Conservation (phyloP, 2,113 vertebrate genomes). For the Hyperoodon ampullatus region DNA sequence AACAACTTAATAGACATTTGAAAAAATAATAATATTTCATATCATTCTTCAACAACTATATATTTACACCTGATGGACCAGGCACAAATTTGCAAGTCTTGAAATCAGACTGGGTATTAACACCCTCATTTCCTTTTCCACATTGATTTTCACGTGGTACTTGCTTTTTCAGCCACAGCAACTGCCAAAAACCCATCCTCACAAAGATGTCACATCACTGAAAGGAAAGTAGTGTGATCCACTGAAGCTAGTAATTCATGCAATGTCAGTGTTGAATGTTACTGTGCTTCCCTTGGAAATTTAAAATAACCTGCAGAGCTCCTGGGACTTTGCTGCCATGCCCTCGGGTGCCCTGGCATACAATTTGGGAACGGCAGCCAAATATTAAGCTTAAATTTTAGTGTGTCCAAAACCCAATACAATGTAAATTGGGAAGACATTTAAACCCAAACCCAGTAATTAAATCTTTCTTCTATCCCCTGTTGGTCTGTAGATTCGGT, state of each 20-base stretch:
- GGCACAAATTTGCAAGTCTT: background rate
- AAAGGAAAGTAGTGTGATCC: background rate
- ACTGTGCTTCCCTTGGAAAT: background rate
- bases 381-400: background rate
- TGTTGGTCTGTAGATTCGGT: background rate
- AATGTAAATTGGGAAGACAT: slow-evolving; percentile 1
- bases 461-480: background rate
- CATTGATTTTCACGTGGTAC: background rate
- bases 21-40: background rate
- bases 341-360: fast-evolving
- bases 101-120: background rate
- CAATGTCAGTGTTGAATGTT: background rate
- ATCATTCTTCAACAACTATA: background rate
- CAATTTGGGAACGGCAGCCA: background rate
- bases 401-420: background rate
- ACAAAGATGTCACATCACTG: background rate
- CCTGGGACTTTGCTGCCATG: background rate
- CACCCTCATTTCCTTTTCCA: background rate
- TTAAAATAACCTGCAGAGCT: background rate
- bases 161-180: background rate
- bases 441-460: slow-evolving; percentile 10
- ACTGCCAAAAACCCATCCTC: background rate
- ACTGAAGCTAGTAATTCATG: background rate
- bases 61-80: background rate
- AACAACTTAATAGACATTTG: background rate